phyloP scores from a whole-genome alignment of 2,888 invertebrate species.

The Sinelater perroti region DNA sequence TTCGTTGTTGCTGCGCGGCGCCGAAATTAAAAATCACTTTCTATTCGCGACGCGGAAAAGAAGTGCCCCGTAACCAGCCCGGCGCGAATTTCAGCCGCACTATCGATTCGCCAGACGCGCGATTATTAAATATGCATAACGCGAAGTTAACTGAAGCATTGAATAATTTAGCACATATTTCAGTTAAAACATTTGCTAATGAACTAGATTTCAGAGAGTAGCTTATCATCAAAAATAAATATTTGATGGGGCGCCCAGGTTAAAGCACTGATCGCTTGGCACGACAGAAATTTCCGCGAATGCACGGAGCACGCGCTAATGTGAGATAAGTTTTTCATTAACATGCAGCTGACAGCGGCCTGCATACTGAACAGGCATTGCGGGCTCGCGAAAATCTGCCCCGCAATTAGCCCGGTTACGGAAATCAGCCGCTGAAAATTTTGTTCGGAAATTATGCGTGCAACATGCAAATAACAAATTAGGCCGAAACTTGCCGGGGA shows the following conservation, averaged over 20 bases:
- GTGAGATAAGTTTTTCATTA: no score
- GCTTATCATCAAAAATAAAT: slow-evolving; percentile 28
- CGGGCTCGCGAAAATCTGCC: no score
- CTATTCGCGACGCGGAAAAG: no score
- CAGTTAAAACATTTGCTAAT: slow-evolving; percentile 35
- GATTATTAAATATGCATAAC: slow-evolving; percentile 30
- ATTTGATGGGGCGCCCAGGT: slow-evolving; percentile 17
- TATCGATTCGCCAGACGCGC: slow-evolving; percentile 19
- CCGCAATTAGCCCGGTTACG: no score
- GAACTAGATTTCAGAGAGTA: slow-evolving; percentile 29
- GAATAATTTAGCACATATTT: slow-evolving; percentile 31
- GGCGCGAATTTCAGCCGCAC: slow-evolving; percentile 19
- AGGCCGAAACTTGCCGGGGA: slow-evolving; percentile 22
- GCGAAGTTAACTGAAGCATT: slow-evolving; percentile 24
- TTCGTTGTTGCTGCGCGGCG: slow-evolving; percentile 44
- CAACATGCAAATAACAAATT: slow-evolving; percentile 34
- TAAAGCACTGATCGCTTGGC: slow-evolving; percentile 7
- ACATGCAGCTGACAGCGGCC: no score
- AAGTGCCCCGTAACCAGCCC: no score
- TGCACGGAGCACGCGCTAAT: no score
- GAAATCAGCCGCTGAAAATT: slow-evolving; percentile 3
- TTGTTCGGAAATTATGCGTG: slow-evolving; percentile 25
- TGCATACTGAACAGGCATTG: no score
- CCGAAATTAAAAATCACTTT: no score
- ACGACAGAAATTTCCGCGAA: no score